Base-by-base conservation (phyloP, 2,113 vertebrate species). In the Centropus bengalensis region DNA sequence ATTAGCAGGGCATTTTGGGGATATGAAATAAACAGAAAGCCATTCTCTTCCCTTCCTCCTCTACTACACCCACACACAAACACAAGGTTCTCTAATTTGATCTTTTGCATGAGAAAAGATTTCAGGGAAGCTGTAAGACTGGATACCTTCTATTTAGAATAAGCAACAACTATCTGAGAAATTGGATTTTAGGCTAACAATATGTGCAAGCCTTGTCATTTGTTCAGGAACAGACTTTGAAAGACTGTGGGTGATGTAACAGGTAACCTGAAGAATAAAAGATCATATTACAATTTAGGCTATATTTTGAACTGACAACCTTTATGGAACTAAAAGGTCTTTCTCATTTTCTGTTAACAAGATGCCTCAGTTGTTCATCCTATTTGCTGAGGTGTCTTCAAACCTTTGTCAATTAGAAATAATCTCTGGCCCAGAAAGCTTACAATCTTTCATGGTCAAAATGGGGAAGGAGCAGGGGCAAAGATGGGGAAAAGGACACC, bases 181-280 rank as follows among this genome's bases (percentile, higher is more conserved):
- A 96, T 74, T 74, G 73, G 33, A 81, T 91, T 88, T 92, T 83
- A 86, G 36, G 51, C 42, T 62, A 86, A 93, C 59, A 96, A 96
- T 80, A 92, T n/a, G 14, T 81, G 45, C 22, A 33, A 92, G 16
- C 26, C 58, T 27, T 32, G 33, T 32, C 40, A 64, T 94, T 94
- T 94, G 63, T 92, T 95, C 59, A 71, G 69, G 45, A 83, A 62
- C 12, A n/a, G 81, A 42, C 59, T 90, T 90, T 17, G 24, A 86
- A 92, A 90, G 12, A 51, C 36, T 28, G 8, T 71, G 75, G 47
- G 10, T 60, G n/a, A 36, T n/a, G 14, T 21, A 80, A 77, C 7
- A 4, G 38, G 26, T 62, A 54, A 92, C 54, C 30, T 6, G 4
- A 82, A 85, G 67, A 85, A 86, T 69, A 83, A 93, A 89, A 73